Conservation (phyloP, 2,797 vertebrate genomes). For the Sandelia bainsii region DNA sequence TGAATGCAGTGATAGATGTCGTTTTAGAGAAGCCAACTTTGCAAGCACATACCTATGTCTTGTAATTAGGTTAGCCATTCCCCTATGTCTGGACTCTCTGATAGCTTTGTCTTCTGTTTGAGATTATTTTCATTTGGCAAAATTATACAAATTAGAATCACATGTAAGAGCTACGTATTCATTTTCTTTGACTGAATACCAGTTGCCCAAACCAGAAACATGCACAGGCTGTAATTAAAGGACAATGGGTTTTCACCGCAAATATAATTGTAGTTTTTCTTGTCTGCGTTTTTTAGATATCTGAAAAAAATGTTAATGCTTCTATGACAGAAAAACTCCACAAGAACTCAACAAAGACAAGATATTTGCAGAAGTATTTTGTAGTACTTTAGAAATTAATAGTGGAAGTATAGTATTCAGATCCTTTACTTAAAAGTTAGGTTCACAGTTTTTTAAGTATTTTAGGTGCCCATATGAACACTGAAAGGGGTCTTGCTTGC, state of each 20-base stretch:
- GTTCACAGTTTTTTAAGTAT: too few species aligned
- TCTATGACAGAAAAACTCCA: not conserved
- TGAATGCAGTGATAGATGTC: slow-evolving; percentile 48
- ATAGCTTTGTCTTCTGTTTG: slow-evolving; percentile 24
- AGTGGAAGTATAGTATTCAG: not conserved
- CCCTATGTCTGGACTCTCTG: slow-evolving; percentile 12
- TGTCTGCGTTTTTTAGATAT: slow-evolving; percentile 38
- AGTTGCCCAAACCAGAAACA: slow-evolving; percentile 16
- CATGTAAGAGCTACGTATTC: slow-evolving; percentile 10
- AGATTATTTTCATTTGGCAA: slow-evolving; percentile 17
- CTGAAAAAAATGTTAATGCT: not conserved
- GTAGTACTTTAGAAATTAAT: slow-evolving; percentile 27
- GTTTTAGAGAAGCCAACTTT: slow-evolving; percentile 61
- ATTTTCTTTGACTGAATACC: slow-evolving; percentile 36
- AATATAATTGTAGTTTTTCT: slow-evolving; percentile 27
- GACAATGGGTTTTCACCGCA: slow-evolving; percentile 41
- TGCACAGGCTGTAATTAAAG: slow-evolving; percentile 30
- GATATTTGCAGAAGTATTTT: slow-evolving; percentile 5
- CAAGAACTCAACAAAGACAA: not conserved
- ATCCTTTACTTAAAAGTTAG: too few species aligned
- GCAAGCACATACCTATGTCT: slow-evolving; percentile 66
- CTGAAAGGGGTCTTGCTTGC: too few species aligned
- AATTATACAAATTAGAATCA: slow-evolving; percentile 54
- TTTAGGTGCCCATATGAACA: too few species aligned
- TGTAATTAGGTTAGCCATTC: slow-evolving; percentile 69